phyloP scores from a whole-genome alignment of 2,888 invertebrate species.

The Cantharis rustica region DNA sequence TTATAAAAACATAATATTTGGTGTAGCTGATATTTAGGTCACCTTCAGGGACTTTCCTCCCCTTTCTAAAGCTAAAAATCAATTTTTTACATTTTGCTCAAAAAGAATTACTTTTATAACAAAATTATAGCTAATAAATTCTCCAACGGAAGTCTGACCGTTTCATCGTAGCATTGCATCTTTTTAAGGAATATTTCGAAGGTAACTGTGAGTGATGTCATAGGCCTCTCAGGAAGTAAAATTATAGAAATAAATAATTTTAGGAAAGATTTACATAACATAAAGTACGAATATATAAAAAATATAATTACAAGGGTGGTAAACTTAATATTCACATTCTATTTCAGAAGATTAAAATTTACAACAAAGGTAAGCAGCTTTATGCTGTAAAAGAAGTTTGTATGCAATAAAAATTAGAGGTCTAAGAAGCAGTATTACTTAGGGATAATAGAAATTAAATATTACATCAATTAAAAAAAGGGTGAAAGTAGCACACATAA shows the following conservation, averaged over 20 bases:
- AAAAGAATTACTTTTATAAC: no score
- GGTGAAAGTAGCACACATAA: no score
- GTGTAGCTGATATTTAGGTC: background rate
- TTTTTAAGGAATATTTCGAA: background rate
- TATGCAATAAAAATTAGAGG: background rate
- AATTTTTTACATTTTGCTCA: no score
- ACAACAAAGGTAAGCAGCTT: background rate
- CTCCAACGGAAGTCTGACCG: background rate
- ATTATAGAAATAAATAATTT: no score
- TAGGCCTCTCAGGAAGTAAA: no score
- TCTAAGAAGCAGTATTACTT: background rate
- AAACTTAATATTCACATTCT: background rate
- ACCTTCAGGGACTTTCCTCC: no score
- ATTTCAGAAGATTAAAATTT: background rate
- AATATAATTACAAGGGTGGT: no score
- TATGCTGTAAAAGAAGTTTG: background rate
- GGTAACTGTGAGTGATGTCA: no score
- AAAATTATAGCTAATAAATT: no score
- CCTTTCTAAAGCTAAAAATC: no score
- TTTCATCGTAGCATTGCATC: background rate
- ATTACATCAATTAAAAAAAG: no score
- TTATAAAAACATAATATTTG: background rate
- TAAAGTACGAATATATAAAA: background rate
- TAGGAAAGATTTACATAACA: background rate
- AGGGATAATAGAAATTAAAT: no score